Evolutionary conservation across 2,113 vertebrate species (phyloP).

Genomic region (Anguilla rostrata): DNA sequence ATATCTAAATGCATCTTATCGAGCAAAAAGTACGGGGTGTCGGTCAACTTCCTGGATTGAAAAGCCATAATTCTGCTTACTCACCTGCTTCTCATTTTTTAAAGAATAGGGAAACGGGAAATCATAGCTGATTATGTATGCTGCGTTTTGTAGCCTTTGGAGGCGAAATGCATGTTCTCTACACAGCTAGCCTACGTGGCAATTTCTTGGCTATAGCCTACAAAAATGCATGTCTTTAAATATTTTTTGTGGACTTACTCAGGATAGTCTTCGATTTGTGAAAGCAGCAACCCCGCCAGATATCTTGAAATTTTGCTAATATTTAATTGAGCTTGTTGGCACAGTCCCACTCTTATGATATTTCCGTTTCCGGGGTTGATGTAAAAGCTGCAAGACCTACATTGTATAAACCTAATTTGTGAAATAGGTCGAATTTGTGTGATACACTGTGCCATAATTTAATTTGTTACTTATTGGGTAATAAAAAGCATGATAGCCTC

Average conservation of each 20-base stretch:
- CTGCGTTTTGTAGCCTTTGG: neutral
- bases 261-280: neutral
- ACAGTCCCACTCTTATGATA: neutral
- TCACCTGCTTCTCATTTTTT: neutral
- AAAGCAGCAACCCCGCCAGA: neutral
- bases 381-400: too few species aligned
- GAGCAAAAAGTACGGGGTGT: neutral
- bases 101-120: neutral
- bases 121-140: neutral
- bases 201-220: neutral
- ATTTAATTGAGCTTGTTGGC: neutral
- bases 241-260: neutral
- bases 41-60: neutral
- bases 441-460: neutral
- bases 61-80: neutral
- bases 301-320: neutral
- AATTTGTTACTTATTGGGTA: neutral
- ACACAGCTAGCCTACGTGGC: neutral
- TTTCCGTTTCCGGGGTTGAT: slow-evolving; percentile 8
- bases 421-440: neutral
- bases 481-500: too few species aligned
- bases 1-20: neutral
- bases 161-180: neutral
- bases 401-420: neutral
- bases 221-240: neutral